A percentile compares a stretch with the other conserved stretches of the same genome.
phyloP scores from a whole-genome alignment of 2,797 vertebrate genomes.

The Paramormyrops hopkinsi region DNA sequence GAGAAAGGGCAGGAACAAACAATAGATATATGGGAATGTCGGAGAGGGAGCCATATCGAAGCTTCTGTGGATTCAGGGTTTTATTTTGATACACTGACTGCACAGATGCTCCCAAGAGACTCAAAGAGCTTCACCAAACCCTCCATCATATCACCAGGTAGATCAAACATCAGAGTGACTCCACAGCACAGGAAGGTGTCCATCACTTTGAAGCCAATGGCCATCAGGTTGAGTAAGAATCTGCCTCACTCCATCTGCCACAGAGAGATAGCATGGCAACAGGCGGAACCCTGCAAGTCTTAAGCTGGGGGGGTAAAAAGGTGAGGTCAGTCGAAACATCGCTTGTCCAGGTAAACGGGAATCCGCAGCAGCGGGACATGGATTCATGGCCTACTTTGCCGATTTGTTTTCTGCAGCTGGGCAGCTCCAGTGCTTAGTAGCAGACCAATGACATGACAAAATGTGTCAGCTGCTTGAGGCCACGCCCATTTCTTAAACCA shows the following conservation, averaged over 20 bases:
- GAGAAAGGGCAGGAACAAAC: constrained; percentile 28
- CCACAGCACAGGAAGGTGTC: not conserved
- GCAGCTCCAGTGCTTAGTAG: not conserved
- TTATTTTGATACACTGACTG: not conserved
- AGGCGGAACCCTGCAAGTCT: not conserved
- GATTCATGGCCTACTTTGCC: not conserved
- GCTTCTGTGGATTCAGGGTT: not conserved
- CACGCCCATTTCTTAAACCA: not conserved
- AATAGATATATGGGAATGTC: not conserved
- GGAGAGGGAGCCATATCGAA: not conserved
- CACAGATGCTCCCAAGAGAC: not conserved
- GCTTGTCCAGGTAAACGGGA: not conserved
- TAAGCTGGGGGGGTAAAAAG: not conserved
- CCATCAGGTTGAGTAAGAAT: not conserved
- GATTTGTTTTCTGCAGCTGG: not conserved
- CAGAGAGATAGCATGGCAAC: not conserved
- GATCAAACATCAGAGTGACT: not conserved
- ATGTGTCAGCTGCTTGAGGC: not conserved
- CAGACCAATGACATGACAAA: not conserved
- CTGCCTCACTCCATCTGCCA: constrained; percentile 2
- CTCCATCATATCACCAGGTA: not conserved
- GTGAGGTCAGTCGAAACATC: not conserved
- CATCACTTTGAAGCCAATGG: not conserved
- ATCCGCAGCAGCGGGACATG: not conserved
- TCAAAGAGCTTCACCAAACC: not conserved